phyloP scores from a whole-genome alignment of 2,797 vertebrate genomes.

The Triplophysa yarkandensis region DNA sequence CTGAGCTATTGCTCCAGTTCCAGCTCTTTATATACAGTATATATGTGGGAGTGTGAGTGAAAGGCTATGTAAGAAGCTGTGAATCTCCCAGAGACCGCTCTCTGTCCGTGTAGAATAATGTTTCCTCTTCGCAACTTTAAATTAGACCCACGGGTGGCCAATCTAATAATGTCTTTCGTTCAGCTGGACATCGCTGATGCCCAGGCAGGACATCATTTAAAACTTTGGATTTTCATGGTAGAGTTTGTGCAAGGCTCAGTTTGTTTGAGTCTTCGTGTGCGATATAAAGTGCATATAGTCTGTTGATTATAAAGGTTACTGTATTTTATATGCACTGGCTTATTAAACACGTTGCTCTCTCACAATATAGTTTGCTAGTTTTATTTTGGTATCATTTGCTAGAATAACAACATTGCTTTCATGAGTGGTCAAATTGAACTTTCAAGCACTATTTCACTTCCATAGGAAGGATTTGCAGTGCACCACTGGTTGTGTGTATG shows the following conservation, averaged over 20 bases:
- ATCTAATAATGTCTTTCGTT: conserved; percentile 55
- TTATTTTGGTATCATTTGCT: neutral
- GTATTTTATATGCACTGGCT: neutral
- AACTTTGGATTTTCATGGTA: conserved; percentile 47
- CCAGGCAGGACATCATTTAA: conserved; percentile 47
- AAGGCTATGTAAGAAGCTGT: conserved; percentile 22
- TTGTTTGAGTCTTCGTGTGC: conserved; percentile 34
- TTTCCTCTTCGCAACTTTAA: conserved; percentile 48
- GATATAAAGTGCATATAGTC: too few species aligned
- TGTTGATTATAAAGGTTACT: neutral
- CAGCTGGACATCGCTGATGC: conserved; percentile 46
- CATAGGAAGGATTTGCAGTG: neutral
- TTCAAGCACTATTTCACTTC: neutral
- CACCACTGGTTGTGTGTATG: neutral
- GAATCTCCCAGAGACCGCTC: conserved; percentile 14
- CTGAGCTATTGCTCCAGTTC: conserved; percentile 1
- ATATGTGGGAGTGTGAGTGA: conserved; percentile 22
- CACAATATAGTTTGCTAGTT: neutral
- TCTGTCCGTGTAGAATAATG: conserved; percentile 48
- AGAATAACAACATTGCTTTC: neutral
- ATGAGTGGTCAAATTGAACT: neutral
- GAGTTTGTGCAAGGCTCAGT: conserved; percentile 29
- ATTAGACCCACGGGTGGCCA: conserved; percentile 57
- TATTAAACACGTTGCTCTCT: neutral
- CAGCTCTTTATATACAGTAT: conserved; percentile 10